phyloP scores from a whole-genome alignment of 1,140 invertebrate genomes.

The Palaemon carinicauda region DNA sequence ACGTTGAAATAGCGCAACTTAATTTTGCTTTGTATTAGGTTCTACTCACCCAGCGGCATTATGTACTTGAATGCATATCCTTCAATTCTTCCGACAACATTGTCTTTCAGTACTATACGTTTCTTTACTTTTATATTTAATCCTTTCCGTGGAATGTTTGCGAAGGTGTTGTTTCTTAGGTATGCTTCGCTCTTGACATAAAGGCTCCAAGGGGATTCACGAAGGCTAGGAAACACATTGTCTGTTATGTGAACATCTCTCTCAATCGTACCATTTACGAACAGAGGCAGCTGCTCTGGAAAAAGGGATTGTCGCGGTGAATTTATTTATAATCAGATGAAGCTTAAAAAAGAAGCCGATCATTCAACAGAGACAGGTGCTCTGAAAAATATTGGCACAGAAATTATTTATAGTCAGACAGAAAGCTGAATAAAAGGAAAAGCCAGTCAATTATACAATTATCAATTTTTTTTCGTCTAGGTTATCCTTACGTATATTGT shows the following conservation, averaged over 20 bases:
- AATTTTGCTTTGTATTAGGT: too few species aligned
- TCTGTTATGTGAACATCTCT: slow-evolving; percentile 25
- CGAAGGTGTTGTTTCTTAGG: slow-evolving; percentile 16
- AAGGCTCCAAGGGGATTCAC: slow-evolving; percentile 17
- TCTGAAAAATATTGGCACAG: too few species aligned
- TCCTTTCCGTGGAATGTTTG: slow-evolving; percentile 8
- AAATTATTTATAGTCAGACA: too few species aligned
- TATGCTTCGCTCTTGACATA: neutral
- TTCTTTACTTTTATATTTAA: neutral
- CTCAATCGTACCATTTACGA: neutral
- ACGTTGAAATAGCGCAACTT: too few species aligned
- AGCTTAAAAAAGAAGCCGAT: too few species aligned
- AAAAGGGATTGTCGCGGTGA: neutral
- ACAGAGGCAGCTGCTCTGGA: neutral
- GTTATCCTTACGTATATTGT: too few species aligned
- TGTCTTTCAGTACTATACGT: slow-evolving; percentile 6
- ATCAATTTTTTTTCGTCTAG: too few species aligned
- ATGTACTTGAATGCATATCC: slow-evolving; percentile 13
- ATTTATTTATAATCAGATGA: too few species aligned
- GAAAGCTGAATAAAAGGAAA: too few species aligned
- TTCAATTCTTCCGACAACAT: neutral
- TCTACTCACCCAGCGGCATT: neutral
- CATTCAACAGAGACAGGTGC: too few species aligned
- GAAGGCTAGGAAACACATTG: slow-evolving; percentile 21
- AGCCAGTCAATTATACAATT: too few species aligned